These are phyloP conservation scores for rat (Rattus norvegicus) DNA, from an alignment of 2,113 vertebrate species.

Conservation along the genomic window DNA sequence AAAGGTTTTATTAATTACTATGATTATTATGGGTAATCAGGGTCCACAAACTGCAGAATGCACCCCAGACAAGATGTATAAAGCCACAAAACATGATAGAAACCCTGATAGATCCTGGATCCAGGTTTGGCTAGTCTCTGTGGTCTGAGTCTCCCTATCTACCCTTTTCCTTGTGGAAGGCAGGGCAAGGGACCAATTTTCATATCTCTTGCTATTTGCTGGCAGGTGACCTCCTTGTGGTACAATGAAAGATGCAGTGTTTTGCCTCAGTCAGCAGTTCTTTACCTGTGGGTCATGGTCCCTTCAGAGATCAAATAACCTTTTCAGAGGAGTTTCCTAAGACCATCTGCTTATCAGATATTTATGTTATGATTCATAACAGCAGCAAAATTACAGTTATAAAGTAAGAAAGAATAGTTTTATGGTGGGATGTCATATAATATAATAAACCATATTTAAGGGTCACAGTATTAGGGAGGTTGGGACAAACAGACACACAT, in stretches of 20 bases:
- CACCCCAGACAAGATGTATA: constrained; percentile 50
- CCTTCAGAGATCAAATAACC: neutral
- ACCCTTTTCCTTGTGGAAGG: neutral
- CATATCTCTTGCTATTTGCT: neutral
- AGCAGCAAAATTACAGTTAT: neutral
- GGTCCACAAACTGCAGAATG: constrained; percentile 37
- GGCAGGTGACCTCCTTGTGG: neutral
- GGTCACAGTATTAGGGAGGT: neutral
- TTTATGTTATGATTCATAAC: neutral
- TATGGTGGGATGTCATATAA: neutral
- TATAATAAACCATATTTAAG: neutral
- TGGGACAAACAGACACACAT: neutral
- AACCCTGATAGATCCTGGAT: neutral
- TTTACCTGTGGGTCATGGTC: neutral
- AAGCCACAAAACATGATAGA: constrained; percentile 30
- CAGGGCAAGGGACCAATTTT: accelerated
- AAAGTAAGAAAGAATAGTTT: neutral
- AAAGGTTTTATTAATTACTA: constrained; percentile 83
- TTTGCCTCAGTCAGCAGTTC: neutral
- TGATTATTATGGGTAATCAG: constrained; percentile 80
- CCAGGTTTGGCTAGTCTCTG: neutral
- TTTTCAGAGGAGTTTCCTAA: neutral
- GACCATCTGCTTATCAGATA: neutral
- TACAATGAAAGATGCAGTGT: neutral
- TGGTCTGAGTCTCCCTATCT: neutral